A percentile compares a stretch with the other conserved stretches of the same genome.
Evolutionary conservation across 1,140 invertebrate species (phyloP).

Genomic region (Pantala flavescens): DNA sequence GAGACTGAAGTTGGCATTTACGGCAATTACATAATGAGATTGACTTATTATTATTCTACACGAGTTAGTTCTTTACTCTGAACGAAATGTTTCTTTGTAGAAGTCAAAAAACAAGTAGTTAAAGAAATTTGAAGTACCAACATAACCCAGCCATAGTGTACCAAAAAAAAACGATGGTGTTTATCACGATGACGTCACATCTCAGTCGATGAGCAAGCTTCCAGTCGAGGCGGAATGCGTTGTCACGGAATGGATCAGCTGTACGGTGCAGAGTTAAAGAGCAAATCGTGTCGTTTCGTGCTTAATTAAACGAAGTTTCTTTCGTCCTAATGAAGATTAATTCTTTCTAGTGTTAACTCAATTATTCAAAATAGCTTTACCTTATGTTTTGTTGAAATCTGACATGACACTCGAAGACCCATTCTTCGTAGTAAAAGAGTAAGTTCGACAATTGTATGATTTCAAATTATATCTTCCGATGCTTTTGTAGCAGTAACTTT

Average conservation of each 20-base stretch:
- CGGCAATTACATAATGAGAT: too few species aligned
- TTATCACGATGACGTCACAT: background rate
- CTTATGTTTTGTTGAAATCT: constrained; percentile 21
- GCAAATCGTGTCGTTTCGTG: background rate
- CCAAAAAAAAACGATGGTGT: background rate
- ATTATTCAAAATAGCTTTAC: background rate
- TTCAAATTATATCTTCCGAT: too few species aligned
- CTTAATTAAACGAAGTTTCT: background rate
- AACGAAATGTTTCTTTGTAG: too few species aligned
- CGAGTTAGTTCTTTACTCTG: too few species aligned
- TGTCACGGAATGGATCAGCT: constrained; percentile 7
- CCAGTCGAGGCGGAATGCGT: background rate
- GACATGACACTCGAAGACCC: constrained; percentile 90
- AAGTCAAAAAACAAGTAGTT: too few species aligned
- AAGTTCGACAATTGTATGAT: constrained; percentile 39
- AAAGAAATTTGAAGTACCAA: too few species aligned
- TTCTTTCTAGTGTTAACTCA: background rate
- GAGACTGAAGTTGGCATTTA: too few species aligned
- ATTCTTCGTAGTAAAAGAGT: constrained; percentile 93
- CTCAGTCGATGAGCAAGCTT: background rate
- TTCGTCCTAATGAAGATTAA: background rate
- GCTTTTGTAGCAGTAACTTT: too few species aligned
- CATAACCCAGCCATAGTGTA: too few species aligned
- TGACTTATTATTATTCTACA: too few species aligned
- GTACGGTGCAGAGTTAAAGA: background rate